Base-by-base conservation (phyloP, 1,140 invertebrate genomes). In the Phthorimaea operculella region DNA sequence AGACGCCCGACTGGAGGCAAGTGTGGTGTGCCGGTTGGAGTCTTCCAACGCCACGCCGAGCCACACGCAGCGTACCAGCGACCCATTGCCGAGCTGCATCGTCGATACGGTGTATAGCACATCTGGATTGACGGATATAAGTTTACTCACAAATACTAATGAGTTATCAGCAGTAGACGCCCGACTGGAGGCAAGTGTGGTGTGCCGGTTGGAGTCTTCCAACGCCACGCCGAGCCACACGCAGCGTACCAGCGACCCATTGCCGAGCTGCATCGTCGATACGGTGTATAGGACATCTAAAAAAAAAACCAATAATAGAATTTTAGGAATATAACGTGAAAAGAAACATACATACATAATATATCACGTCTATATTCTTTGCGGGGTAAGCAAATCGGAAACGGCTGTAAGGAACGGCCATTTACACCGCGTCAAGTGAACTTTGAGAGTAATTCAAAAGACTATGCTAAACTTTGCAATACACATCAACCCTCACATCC, bases 171-270 rank as follows among this genome's bases (percentile, higher is more conserved):
- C 79, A 8, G 83, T 86, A 55, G 82, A 85, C 52, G 79, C 72
- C 39, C 80, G 64, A 58, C 82, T 85, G 59, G 81, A 86, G 11
- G 84, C 81, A 10, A 84, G 76, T 33, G 79, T 81, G 49, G 75
- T 66, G 70, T 16, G 69, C 66, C 54, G 74, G 70, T 17, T 78
- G 74, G 7, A 72, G 61, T n/a, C 74, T 65, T n/a, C n/a, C n/a
- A n/a, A n/a, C n/a, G n/a, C n/a, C 44, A 86, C 79, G 51, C 80
- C 78, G 14, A 86, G 73, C 85, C 85, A 86, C 57, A 86, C 81
- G 63, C 82, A 86, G 21, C 77, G 72, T 49, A 85, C 82, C 52
- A 70, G 61, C 15, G 67, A 66, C 16, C 79, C 82, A 15, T 55
- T 66, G 6, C 65, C 63, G 55, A 85, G 65, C 54, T 77, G 74